Conservation (phyloP, 2,888 invertebrate species). For the Drosophila meridiana region DNA sequence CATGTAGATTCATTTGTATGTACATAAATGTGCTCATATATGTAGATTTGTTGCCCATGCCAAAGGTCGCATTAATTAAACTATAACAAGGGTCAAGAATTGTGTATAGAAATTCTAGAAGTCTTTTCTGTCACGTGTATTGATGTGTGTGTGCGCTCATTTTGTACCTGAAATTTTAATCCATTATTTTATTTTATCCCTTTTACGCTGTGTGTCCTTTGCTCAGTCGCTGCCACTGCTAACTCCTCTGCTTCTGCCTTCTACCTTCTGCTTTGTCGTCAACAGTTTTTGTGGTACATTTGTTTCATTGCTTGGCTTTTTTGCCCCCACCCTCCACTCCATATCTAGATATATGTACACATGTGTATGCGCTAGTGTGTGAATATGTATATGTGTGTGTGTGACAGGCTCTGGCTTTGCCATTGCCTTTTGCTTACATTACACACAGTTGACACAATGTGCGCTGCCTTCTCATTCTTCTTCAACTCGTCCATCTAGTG, state of each 20-base stretch:
- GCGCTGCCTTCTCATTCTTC: constrained; percentile 70
- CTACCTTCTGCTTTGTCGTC: constrained; percentile 65
- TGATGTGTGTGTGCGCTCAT: constrained; percentile 31
- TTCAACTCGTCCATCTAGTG: constrained; percentile 79
- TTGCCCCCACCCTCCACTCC: constrained; percentile 39
- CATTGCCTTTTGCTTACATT: constrained; percentile 75
- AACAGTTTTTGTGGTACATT: constrained; percentile 80
- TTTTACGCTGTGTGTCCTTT: constrained; percentile 69
- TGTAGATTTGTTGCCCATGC: constrained; percentile 33
- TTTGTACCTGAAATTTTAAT: constrained; percentile 74
- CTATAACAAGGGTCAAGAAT: constrained; percentile 44
- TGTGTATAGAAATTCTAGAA: constrained; percentile 11
- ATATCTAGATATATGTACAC: constrained; percentile 19
- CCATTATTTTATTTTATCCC: constrained; percentile 77
- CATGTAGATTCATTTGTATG: neutral
- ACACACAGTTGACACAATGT: constrained; percentile 77
- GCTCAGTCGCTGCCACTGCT: constrained; percentile 44
- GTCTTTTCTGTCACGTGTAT: constrained; percentile 15
- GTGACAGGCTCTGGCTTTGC: constrained; percentile 64
- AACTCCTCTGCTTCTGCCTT: constrained; percentile 47
- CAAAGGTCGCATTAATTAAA: constrained; percentile 73
- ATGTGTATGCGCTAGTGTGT: constrained; percentile 13
- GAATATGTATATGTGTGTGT: constrained; percentile 30
- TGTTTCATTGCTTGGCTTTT: constrained; percentile 76
- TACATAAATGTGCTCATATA: neutral